A percentile compares a stretch with the other conserved stretches of the same genome.
These are phyloP conservation scores for Eurois occulta DNA, from an alignment of 2,888 invertebrate species.

Conservation along the genomic window DNA sequence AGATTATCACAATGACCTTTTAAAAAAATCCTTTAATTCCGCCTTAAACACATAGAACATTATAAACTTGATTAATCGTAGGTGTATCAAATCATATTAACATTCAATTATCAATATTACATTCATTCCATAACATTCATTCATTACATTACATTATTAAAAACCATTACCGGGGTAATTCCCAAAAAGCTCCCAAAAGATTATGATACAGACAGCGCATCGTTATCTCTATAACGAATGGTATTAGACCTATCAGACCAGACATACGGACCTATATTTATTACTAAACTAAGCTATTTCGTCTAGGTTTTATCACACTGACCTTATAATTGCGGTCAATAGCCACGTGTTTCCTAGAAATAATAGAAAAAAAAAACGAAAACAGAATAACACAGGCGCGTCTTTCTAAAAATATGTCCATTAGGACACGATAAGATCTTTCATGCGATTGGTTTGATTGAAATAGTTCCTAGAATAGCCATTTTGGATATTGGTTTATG, in stretches of 20 bases:
- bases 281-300: conserved; percentile 28
- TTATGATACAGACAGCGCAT: conserved; percentile 7
- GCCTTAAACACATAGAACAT: no score
- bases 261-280: conserved; percentile 53
- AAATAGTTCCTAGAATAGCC: conserved; percentile 17
- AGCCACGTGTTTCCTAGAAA: conserved; percentile 18
- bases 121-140: no score
- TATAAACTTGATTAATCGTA: no score
- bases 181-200: conserved; percentile 11
- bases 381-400: background rate
- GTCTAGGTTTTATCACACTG: conserved; percentile 49
- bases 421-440: conserved; percentile 5
- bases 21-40: no score
- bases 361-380: conserved; percentile 2
- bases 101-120: no score
- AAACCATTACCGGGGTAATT: no score
- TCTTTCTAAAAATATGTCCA: conserved; percentile 29
- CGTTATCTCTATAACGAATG: conserved; percentile 43
- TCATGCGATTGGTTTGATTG: background rate
- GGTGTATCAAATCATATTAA: no score
- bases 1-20: conserved; percentile 50
- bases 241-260: conserved; percentile 19
- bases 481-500: conserved; percentile 13
- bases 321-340: conserved; percentile 43
- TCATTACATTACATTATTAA: no score